Base-by-base conservation (phyloP, 2,797 vertebrate genomes). In the Sebastes diploproa region DNA sequence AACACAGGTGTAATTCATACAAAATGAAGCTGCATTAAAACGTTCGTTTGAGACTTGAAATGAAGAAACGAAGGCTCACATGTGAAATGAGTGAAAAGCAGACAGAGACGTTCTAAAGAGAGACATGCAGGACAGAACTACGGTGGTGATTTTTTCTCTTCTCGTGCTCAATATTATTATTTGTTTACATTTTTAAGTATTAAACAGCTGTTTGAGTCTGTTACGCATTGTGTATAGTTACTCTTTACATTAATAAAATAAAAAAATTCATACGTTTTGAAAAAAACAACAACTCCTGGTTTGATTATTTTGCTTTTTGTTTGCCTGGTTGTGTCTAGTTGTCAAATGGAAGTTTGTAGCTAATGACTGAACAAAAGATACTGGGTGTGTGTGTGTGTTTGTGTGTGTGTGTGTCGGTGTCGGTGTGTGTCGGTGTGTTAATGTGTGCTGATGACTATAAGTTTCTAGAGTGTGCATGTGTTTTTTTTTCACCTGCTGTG, bases 131-230 rank as follows among this genome's bases (percentile, higher is more conserved):
- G 79, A 86, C 67, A 79, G 64, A 82, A 55, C 46, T 64, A 74
- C 79, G 55, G 71, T 89, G 90, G 88, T 91, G 88, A 91, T 88
- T 91, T 88, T 88, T 92, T 89, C 76, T 94, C 82, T 88, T 84
- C 62, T 91, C 23, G 69, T 94, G 91, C 94, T 95, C 90, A 87
- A 93, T 94, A 87, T 91, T 94, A 91, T 91, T 92, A 90, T 94
- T 93, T 94, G 96, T 96, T 96, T 95, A 96, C 95, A 95, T 92
- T 94, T 95, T 82, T 88, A 95, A 95, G 94, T 96, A 96, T 95
- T 96, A 92, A 93, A 95, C 70, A 83, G 87, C 81, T 93, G 93
- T 95, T 95, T 93, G 85, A 84, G 93, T 95, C 92, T 95, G 91
- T 95, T 93, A 92, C 90, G 62, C 82, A 90, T 94, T 94, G 85